Evolutionary conservation across 2,888 invertebrate species (phyloP).

Genomic region (Liposcelis brunnea): DNA sequence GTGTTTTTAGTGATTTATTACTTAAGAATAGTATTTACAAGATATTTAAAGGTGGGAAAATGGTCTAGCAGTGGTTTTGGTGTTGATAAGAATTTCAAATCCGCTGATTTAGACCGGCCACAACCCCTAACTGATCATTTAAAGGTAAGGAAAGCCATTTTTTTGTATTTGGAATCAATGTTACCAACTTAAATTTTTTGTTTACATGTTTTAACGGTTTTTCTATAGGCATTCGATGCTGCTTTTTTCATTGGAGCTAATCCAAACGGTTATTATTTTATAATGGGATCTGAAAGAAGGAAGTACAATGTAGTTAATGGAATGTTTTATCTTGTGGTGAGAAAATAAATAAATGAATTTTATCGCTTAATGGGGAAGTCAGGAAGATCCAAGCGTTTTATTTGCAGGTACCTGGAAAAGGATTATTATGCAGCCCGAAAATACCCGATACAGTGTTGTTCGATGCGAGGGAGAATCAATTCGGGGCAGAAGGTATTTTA

Average conservation of each 20-base stretch:
- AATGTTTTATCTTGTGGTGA: slow-evolving; percentile 44
- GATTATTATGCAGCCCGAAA: slow-evolving; percentile 47
- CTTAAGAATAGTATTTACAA: slow-evolving; percentile 31
- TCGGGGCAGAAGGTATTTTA: slow-evolving; percentile 49
- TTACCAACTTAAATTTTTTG: too few relatives aligned
- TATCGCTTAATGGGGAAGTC: too few relatives aligned
- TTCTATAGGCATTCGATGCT: slow-evolving; percentile 51
- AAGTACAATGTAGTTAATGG: slow-evolving; percentile 47
- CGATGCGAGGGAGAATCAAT: slow-evolving; percentile 36
- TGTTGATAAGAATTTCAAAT: slow-evolving; percentile 28
- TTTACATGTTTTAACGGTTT: too few relatives aligned
- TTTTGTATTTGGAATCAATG: too few relatives aligned
- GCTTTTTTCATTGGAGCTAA: slow-evolving; percentile 57
- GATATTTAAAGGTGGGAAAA: slow-evolving; percentile 24
- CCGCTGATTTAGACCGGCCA: slow-evolving; percentile 36
- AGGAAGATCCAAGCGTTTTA: not conserved
- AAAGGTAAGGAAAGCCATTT: too few relatives aligned
- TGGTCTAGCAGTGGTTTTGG: slow-evolving; percentile 14
- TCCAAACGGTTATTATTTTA: slow-evolving; percentile 42
- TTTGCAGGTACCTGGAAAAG: slow-evolving; percentile 44
- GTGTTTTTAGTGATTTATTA: slow-evolving; percentile 35
- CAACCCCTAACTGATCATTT: slow-evolving; percentile 32
- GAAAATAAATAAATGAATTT: slow-evolving; percentile 15
- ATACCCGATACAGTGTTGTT: slow-evolving; percentile 52
- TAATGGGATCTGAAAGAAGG: slow-evolving; percentile 47